Percentiles rank a stretch among this genome's conserved stretches.
Evolutionary conservation across 2,113 vertebrate genomes (phyloP).

Genomic region (Chaetops frenatus): DNA sequence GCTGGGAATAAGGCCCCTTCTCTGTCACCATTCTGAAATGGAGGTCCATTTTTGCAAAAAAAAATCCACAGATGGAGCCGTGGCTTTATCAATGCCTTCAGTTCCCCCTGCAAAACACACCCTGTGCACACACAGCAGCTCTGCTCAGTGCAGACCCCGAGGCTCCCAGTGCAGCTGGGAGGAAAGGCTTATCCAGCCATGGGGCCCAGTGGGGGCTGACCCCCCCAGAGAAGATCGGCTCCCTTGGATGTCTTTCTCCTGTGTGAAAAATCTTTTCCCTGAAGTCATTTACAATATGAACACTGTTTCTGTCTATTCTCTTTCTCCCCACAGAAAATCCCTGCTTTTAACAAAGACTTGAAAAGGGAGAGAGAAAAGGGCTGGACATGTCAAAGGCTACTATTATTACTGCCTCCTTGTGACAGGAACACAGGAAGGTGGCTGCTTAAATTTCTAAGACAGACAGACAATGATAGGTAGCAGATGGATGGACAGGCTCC

Average conservation of each 20-base stretch:
- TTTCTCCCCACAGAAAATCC: not conserved
- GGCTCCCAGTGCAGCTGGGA: not conserved
- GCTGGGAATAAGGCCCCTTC: not conserved
- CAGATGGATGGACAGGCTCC: conserved; percentile 29
- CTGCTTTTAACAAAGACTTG: not conserved
- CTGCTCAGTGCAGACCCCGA: not conserved
- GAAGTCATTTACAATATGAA: not conserved
- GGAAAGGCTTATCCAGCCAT: not conserved
- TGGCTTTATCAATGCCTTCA: not conserved
- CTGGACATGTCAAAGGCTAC: not conserved
- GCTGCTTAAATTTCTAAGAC: conserved; percentile 24
- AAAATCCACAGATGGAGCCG: not conserved
- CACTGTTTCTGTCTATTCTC: not conserved
- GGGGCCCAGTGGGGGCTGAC: not conserved
- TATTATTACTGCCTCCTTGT: not conserved
- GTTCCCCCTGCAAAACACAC: not conserved
- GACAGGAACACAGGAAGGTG: not conserved
- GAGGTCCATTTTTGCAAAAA: not conserved
- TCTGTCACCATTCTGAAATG: not conserved
- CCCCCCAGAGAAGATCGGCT: not conserved
- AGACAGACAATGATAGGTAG: conserved; percentile 36
- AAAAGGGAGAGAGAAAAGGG: not conserved
- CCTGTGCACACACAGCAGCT: not conserved
- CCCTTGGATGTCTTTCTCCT: not conserved
- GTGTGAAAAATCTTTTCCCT: not conserved